phyloP scores from a whole-genome alignment of 2,113 vertebrate species.

The Notarius lentiginosus region DNA sequence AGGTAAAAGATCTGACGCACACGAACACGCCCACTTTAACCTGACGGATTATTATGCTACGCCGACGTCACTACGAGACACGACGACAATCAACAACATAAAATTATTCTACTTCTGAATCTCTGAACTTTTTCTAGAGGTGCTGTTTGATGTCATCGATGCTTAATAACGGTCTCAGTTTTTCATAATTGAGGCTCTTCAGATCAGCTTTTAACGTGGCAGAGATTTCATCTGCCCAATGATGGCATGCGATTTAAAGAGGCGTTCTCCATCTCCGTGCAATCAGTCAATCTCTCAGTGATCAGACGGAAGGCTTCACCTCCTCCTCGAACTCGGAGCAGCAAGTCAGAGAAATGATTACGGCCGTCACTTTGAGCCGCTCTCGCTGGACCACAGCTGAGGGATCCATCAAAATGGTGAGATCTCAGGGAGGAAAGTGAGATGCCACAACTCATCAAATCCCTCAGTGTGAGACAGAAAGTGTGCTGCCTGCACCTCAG shows the following conservation, averaged over 20 bases:
- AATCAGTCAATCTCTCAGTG: conserved; percentile 2
- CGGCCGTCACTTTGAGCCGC: conserved; percentile 27
- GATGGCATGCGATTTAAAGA: not conserved
- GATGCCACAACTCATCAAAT: not conserved
- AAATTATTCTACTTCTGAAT: not conserved
- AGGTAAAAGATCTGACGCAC: not conserved
- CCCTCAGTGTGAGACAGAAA: not conserved
- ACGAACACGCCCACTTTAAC: not conserved
- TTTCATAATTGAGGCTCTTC: not conserved
- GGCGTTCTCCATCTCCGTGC: not conserved
- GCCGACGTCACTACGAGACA: no score
- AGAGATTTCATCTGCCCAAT: not conserved
- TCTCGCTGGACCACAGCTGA: conserved; percentile 19
- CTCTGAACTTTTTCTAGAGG: not conserved
- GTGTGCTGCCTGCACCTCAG: not conserved
- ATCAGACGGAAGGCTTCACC: conserved; percentile 5
- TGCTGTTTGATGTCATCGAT: not conserved
- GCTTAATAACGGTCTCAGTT: not conserved
- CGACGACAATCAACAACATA: no score
- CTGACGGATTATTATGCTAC: not conserved
- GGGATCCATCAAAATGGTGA: conserved; percentile 42
- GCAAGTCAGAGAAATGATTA: conserved; percentile 47
- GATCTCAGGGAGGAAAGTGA: conserved; percentile 20
- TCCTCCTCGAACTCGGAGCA: conserved; percentile 27
- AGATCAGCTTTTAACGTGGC: not conserved